phyloP scores from a whole-genome alignment of 2,888 invertebrate species.

The Andrena flavipes region DNA sequence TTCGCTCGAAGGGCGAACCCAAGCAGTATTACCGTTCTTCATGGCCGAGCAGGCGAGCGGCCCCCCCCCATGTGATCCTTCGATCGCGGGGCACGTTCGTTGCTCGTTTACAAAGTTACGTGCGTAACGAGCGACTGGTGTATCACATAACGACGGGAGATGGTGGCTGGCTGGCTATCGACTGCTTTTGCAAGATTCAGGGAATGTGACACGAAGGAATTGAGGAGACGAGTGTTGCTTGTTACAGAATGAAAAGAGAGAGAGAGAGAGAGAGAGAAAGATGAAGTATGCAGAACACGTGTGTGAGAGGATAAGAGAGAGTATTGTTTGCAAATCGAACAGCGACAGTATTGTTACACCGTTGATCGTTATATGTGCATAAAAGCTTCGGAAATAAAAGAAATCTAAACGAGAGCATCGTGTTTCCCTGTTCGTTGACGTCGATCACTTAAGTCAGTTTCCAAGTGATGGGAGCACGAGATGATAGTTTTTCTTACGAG shows the following conservation, averaged over 20 bases:
- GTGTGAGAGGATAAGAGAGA: slow-evolving; percentile 7
- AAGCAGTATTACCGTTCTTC: slow-evolving; percentile 47
- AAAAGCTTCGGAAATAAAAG: slow-evolving; percentile 68
- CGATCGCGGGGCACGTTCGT: slow-evolving; percentile 32
- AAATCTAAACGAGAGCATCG: slow-evolving; percentile 48
- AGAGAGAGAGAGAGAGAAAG: slow-evolving; percentile 3
- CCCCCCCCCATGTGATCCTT: slow-evolving; percentile 26
- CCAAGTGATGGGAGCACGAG: too few relatives aligned
- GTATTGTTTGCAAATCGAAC: slow-evolving; percentile 45
- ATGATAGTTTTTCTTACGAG: too few relatives aligned
- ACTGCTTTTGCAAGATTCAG: slow-evolving; percentile 3
- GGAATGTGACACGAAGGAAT: slow-evolving; percentile 16
- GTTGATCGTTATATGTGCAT: slow-evolving; percentile 72
- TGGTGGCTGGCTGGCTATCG: slow-evolving; percentile 20
- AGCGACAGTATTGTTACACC: slow-evolving; percentile 67
- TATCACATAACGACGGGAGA: slow-evolving; percentile 25
- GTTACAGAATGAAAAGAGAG: neutral
- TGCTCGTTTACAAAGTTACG: slow-evolving; percentile 42
- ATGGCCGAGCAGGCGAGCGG: neutral
- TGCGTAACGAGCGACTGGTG: slow-evolving; percentile 55
- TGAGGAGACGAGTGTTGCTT: slow-evolving; percentile 28
- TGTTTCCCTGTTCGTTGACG: slow-evolving; percentile 20
- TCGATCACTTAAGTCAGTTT: neutral
- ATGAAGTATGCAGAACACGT: slow-evolving; percentile 5
- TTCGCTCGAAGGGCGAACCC: slow-evolving; percentile 25